Percentiles rank a stretch among this genome's conserved stretches.
These are phyloP conservation scores for Meda fulgida DNA, from an alignment of 2,797 vertebrate genomes.

Conservation along the genomic window DNA sequence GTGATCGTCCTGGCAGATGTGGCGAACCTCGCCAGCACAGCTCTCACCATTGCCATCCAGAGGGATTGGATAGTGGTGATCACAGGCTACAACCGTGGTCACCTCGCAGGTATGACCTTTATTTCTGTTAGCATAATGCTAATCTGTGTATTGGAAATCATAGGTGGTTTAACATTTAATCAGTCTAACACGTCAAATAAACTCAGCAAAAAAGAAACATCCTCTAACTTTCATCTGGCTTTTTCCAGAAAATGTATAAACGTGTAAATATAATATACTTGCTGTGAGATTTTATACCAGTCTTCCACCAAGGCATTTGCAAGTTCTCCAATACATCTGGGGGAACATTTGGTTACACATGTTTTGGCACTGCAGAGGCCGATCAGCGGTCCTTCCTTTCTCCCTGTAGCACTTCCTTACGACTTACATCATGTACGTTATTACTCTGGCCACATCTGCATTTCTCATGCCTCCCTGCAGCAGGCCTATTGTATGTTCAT, in stretches of 20 bases:
- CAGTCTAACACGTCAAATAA: background rate
- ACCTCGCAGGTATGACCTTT: conserved; percentile 74
- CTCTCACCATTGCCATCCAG: conserved; percentile 79
- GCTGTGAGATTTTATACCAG: too few species aligned
- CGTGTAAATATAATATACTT: too few species aligned
- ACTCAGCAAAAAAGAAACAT: background rate
- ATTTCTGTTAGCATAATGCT: background rate
- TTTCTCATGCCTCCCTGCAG: too few species aligned
- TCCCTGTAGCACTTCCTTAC: background rate
- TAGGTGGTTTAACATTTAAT: background rate
- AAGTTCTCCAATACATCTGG: too few species aligned
- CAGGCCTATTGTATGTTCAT: background rate
- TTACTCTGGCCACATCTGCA: background rate
- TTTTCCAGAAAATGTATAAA: too few species aligned
- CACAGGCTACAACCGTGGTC: conserved; percentile 77
- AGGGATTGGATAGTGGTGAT: conserved; percentile 81
- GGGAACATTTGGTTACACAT: too few species aligned
- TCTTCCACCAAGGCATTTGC: too few species aligned
- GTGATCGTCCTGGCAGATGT: conserved; percentile 81
- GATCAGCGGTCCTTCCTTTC: too few species aligned
- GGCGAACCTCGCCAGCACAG: conserved; percentile 80
- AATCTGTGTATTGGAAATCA: background rate
- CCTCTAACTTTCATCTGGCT: background rate
- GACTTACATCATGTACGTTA: background rate
- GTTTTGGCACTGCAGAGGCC: too few species aligned